Percentiles rank a stretch among this genome's conserved stretches.
Evolutionary conservation across 2,113 vertebrate genomes (phyloP).

Genomic region (Craseonycteris thonglongyai): DNA sequence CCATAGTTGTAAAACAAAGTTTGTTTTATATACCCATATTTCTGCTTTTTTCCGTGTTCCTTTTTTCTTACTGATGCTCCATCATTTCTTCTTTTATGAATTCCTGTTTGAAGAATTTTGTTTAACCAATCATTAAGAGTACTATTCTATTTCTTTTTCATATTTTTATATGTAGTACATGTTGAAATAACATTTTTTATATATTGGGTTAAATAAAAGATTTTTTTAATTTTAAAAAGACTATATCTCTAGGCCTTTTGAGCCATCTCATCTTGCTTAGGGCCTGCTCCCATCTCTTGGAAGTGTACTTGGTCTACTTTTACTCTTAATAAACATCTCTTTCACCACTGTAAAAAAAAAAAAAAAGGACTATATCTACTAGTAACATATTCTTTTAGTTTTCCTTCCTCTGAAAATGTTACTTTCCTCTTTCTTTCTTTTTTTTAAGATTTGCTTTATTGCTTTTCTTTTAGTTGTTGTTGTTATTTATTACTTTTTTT

Average conservation of each 20-base stretch:
- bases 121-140: background rate
- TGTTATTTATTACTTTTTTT: too few species aligned
- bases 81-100: background rate
- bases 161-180: background rate
- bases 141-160: background rate
- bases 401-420: background rate
- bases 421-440: background rate
- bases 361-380: background rate
- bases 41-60: background rate
- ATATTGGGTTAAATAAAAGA: background rate
- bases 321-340: too few species aligned
- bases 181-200: background rate
- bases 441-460: too few species aligned
- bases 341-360: too few species aligned
- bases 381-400: background rate
- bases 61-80: background rate
- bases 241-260: too few species aligned
- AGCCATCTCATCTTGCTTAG: too few species aligned
- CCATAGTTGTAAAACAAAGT: background rate
- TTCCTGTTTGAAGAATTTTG: background rate
- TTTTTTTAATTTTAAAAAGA: background rate
- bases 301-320: too few species aligned
- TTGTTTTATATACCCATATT: background rate
- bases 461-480: too few species aligned
- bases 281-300: too few species aligned